phyloP scores from a whole-genome alignment of 2,888 invertebrate species.

The Drosophila helvetica region DNA sequence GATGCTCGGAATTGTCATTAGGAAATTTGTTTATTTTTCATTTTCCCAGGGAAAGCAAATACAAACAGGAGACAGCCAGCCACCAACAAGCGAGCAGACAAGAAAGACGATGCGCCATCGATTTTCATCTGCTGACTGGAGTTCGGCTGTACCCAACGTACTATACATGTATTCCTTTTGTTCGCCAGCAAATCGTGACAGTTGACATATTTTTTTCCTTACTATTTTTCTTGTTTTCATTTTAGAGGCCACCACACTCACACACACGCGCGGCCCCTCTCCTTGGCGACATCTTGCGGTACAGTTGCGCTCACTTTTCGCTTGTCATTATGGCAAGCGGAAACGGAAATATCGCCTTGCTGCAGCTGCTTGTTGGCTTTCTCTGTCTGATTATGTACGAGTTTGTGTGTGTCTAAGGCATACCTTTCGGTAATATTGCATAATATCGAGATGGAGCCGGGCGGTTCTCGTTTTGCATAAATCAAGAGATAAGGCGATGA shows the following conservation, averaged over 20 bases:
- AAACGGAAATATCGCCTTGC: conserved; percentile 36
- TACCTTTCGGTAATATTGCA: background rate
- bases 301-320: conserved; percentile 6
- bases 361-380: conserved; percentile 8
- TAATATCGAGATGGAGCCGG: too few relatives aligned
- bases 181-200: conserved; percentile 36
- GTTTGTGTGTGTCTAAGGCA: background rate
- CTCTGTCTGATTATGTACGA: background rate
- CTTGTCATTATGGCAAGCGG: conserved; percentile 23
- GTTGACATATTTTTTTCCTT: conserved; percentile 60
- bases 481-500: too few relatives aligned
- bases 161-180: background rate
- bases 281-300: background rate
- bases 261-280: background rate
- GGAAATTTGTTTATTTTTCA: conserved; percentile 78
- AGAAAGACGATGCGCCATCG: conserved; percentile 55
- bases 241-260: background rate
- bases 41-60: conserved; percentile 55
- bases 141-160: conserved; percentile 10
- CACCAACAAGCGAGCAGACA: conserved; percentile 31
- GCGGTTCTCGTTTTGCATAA: background rate
- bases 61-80: conserved; percentile 48
- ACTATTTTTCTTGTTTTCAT: conserved; percentile 21
- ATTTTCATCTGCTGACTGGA: conserved; percentile 64
- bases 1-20: conserved; percentile 62